Percentiles rank a stretch among this genome's conserved stretches.
phyloP scores from a whole-genome alignment of 92 coral and sea anemone genomes.

The Hydrozoanthus gracilis region DNA sequence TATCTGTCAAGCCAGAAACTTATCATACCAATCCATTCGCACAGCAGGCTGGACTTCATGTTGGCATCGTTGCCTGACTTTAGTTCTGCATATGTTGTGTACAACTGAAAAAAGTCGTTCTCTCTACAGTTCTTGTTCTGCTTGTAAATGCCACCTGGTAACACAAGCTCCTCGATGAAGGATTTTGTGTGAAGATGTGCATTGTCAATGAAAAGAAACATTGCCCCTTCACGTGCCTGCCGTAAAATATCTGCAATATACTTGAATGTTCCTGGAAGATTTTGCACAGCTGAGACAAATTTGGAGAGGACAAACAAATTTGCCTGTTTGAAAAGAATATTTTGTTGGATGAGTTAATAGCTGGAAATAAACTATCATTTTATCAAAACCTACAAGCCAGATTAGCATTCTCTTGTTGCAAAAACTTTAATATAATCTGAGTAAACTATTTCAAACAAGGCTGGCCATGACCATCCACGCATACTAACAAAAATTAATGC shows the following conservation, averaged over 20 bases:
- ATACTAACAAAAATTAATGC: too few species aligned
- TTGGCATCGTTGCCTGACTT: slow-evolving; percentile 85
- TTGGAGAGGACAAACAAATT: slow-evolving; percentile 88
- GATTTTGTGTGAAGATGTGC: slow-evolving; percentile 96
- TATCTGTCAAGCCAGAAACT: slow-evolving; percentile 92
- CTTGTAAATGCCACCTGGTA: slow-evolving; percentile 73
- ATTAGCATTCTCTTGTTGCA: too few species aligned
- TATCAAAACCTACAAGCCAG: too few species aligned
- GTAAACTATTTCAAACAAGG: too few species aligned
- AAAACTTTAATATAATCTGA: too few species aligned
- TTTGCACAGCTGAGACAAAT: slow-evolving; percentile 97
- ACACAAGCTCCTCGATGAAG: slow-evolving; percentile 93
- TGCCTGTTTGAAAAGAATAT: slow-evolving; percentile 64
- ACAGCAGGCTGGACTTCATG: slow-evolving; percentile 73
- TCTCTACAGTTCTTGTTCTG: slow-evolving; percentile 84
- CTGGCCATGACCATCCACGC: too few species aligned
- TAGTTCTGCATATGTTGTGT: slow-evolving; percentile 98
- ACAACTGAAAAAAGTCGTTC: slow-evolving; percentile 74
- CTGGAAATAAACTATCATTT: too few species aligned
- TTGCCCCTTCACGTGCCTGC: slow-evolving; percentile 79
- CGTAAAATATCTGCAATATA: slow-evolving; percentile 77
- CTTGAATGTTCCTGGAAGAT: slow-evolving; percentile 85
- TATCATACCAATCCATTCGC: slow-evolving; percentile 91
- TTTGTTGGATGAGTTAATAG: too few species aligned
- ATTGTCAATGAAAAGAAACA: slow-evolving; percentile 96